Conservation (phyloP, 1,140 invertebrate genomes). For the Procambarus virginalis region DNA sequence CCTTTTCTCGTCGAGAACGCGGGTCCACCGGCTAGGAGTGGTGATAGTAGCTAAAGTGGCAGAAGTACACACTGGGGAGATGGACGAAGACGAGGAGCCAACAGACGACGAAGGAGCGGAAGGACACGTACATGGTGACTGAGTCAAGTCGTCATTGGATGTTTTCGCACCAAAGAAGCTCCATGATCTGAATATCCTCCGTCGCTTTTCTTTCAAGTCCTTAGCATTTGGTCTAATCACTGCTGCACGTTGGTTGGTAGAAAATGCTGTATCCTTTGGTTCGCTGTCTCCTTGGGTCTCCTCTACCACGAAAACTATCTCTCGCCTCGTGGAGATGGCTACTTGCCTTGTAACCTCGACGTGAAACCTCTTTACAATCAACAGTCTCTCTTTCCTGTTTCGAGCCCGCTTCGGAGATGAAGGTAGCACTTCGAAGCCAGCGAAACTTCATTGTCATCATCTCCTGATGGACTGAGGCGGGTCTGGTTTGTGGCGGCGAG, state of each 20-base stretch:
- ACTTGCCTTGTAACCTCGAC: not conserved
- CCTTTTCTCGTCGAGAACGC: constrained; percentile 1
- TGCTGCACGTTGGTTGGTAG: not conserved
- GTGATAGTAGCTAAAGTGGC: not conserved
- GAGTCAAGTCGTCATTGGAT: not conserved
- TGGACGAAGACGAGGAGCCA: constrained; percentile 2
- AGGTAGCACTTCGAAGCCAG: not conserved
- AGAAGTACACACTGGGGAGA: not conserved
- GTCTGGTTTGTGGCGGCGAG: not conserved
- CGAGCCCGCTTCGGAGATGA: not conserved
- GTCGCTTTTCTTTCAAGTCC: constrained; percentile 25
- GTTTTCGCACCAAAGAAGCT: constrained; percentile 17
- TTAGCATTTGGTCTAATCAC: constrained; percentile 3
- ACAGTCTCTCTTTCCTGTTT: not conserved
- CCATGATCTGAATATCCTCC: constrained; percentile 21
- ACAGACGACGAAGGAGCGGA: constrained; percentile 6
- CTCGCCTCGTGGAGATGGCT: not conserved
- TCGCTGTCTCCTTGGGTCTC: not conserved
- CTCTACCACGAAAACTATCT: not conserved
- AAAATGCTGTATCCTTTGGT: not conserved
- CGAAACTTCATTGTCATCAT: not conserved
- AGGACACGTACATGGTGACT: not conserved
- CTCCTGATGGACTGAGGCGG: not conserved
- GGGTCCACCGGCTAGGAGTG: constrained; percentile 32
- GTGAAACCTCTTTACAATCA: not conserved